Evolutionary conservation across 2,797 vertebrate species (phyloP).

Genomic region (Acrossocheilus wenchowensis): DNA sequence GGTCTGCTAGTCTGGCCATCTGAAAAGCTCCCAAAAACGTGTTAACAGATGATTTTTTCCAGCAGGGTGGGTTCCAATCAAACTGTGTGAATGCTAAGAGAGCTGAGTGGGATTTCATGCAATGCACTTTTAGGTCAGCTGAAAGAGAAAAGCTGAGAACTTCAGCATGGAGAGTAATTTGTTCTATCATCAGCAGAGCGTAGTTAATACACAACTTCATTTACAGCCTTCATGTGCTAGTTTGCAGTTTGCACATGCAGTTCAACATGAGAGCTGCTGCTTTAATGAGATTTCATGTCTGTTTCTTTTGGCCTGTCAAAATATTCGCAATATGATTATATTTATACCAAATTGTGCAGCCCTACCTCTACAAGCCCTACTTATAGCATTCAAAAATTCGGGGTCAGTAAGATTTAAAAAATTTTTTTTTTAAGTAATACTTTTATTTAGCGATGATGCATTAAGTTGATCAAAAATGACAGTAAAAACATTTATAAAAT

Average conservation of each 20-base stretch:
- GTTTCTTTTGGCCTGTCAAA: not conserved
- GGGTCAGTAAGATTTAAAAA: too few relatives aligned
- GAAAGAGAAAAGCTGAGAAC: conserved; percentile 8
- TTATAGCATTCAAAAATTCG: not conserved
- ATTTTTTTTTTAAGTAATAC: not conserved
- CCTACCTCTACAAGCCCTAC: not conserved
- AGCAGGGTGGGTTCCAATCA: not conserved
- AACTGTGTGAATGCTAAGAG: not conserved
- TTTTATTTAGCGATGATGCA: not conserved
- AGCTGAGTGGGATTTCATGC: not conserved
- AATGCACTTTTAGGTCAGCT: not conserved
- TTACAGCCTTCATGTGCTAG: not conserved
- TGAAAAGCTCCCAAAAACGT: not conserved
- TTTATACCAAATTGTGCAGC: conserved; percentile 12
- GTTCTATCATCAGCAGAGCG: conserved; percentile 11
- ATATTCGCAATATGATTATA: not conserved
- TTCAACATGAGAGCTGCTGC: conserved; percentile 5
- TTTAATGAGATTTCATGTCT: not conserved
- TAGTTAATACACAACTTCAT: conserved; percentile 27
- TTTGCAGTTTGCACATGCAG: conserved; percentile 5
- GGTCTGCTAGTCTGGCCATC: not conserved
- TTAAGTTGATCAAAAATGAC: not conserved
- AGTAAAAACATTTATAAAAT: not conserved
- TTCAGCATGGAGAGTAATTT: conserved; percentile 3
- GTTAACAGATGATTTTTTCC: not conserved